These are phyloP conservation scores for Heliconius hewitsoni DNA, from an alignment of 1,140 invertebrate genomes.

Conservation along the genomic window DNA sequence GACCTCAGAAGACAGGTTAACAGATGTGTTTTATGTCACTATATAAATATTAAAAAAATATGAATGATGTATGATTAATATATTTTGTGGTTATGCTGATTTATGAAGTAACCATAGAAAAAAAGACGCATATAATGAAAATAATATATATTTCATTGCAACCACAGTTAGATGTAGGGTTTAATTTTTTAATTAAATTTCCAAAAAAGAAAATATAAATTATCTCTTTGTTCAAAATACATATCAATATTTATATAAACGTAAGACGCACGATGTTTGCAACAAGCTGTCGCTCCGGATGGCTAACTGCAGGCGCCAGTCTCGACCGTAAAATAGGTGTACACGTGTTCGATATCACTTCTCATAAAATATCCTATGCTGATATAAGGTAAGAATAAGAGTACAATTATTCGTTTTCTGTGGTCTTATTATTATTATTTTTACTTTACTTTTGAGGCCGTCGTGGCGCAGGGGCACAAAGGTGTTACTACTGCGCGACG, in stretches of 20 bases:
- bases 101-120: too few relatives aligned
- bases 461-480: too few relatives aligned
- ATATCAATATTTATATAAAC: conserved; percentile 10
- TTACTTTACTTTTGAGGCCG: too few relatives aligned
- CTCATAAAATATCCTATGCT: conserved; percentile 26
- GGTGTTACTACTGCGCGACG: too few relatives aligned
- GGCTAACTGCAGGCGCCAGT: conserved; percentile 42
- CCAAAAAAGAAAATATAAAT: background rate
- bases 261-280: conserved; percentile 18
- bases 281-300: conserved; percentile 26
- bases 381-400: background rate
- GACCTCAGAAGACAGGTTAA: too few relatives aligned
- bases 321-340: conserved; percentile 41
- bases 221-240: conserved; percentile 6
- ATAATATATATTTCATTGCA: too few relatives aligned
- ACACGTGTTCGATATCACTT: conserved; percentile 50
- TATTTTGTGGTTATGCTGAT: too few relatives aligned
- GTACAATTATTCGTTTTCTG: background rate
- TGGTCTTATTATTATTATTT: background rate
- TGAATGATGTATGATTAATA: too few relatives aligned
- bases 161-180: too few relatives aligned
- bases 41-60: too few relatives aligned
- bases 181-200: background rate
- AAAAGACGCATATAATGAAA: too few relatives aligned
- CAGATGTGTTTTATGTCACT: too few relatives aligned